A percentile compares a stretch with the other conserved stretches of the same genome.
phyloP scores from a whole-genome alignment of 2,888 invertebrate genomes.

The Tenodera sinensis region DNA sequence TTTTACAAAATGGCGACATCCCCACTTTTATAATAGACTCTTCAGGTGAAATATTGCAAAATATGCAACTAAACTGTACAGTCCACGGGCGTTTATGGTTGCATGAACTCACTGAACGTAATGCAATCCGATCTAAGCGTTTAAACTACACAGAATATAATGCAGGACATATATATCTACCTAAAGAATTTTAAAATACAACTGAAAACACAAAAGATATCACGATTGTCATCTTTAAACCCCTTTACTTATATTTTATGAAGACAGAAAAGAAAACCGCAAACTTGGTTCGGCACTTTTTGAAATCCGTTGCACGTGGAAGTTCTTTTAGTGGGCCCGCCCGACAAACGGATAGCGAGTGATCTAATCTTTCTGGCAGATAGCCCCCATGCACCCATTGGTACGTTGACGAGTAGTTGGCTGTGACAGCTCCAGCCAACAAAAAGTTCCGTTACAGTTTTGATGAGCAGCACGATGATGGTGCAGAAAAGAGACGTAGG shows the following conservation, averaged over 20 bases:
- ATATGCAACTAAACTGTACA: too few species aligned
- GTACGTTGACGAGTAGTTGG: neutral
- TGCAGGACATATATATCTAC: neutral
- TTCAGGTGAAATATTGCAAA: too few species aligned
- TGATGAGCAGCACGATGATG: neutral
- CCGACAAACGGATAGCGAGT: neutral
- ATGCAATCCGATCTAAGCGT: too few species aligned
- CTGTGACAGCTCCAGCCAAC: neutral
- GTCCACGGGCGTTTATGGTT: too few species aligned
- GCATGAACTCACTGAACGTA: too few species aligned
- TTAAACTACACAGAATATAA: too few species aligned
- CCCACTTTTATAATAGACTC: too few species aligned
- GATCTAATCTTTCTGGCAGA: neutral
- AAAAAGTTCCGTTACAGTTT: neutral
- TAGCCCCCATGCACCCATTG: neutral
- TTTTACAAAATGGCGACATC: too few species aligned
- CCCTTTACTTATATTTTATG: neutral
- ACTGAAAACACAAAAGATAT: neutral
- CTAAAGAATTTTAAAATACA: neutral
- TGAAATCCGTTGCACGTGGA: neutral
- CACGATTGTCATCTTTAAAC: neutral
- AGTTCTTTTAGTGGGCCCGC: neutral
- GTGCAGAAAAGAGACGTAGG: neutral
- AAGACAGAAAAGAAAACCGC: neutral
- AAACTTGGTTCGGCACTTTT: neutral